These are phyloP conservation scores for Grapholita molesta DNA, from an alignment of 1,140 invertebrate genomes.

Conservation along the genomic window DNA sequence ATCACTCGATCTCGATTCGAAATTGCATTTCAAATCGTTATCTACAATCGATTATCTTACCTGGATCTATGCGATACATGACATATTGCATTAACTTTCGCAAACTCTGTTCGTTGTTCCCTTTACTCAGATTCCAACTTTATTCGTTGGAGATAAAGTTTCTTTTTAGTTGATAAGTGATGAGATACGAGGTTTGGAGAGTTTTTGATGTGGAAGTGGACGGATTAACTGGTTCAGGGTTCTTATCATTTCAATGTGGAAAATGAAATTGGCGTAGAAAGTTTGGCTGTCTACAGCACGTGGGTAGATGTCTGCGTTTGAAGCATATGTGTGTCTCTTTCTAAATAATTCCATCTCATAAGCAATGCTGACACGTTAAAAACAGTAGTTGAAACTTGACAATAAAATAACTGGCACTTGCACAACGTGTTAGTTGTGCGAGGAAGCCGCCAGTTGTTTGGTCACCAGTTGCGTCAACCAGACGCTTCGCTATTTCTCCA, in stretches of 20 bases:
- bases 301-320: neutral
- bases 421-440: no score
- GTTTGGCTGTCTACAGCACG: neutral
- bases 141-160: neutral
- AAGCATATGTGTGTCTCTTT: neutral
- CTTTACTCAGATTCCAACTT: neutral
- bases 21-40: conserved; percentile 54
- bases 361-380: no score
- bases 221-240: neutral
- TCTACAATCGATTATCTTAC: conserved; percentile 23
- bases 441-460: no score
- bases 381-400: no score
- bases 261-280: conserved; percentile 9
- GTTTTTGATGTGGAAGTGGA: neutral
- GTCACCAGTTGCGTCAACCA: no score
- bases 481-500: no score
- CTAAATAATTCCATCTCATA: no score
- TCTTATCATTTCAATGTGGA: neutral
- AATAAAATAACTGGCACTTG: no score
- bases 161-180: neutral
- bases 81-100: neutral
- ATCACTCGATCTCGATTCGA: conserved; percentile 37
- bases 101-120: neutral
- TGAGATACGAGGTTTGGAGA: neutral
- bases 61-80: conserved; percentile 20